Base-by-base conservation (phyloP, 2,113 vertebrate genomes). In the Varanus salvator region DNA sequence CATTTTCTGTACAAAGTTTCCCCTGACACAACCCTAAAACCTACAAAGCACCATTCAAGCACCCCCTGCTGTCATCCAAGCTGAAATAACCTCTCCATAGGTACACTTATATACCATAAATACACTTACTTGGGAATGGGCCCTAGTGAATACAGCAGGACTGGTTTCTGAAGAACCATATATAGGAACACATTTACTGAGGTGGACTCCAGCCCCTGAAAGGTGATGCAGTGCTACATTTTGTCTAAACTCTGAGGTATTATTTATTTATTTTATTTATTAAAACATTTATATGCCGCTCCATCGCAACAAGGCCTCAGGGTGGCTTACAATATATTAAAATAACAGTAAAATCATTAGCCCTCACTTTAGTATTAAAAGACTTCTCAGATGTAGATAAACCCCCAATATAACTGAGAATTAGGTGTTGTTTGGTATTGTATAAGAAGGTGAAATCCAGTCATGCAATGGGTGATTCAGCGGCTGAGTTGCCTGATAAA, bases 371-470 rank as follows among this genome's bases (percentile, higher is more conserved):
- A n/a, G n/a, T n/a, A n/a, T 84, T 78, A 52, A 1, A 76, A 12
- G 74, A 57, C 48, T 29, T 66, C 15, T 34, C n/a, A 77, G 38
- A 64, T 77, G 38, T 66, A 76, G 66, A 64, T 64, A 29, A 76
- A 54, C 7, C 31, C 71, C 38, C 4, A 11, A 54, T n/a, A 60
- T 50, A 38, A 12, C 29, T 69, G 44, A n/a, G n/a, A 85, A 85
- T 31, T 27, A 31, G 31, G 3, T 17, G 50, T 90, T 64, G 90
- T 90, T 68, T 83, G 80, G 50, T 68, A 72, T 4, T 84, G 76
- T 74, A 76, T 71, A 82, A 86, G 89, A n/a, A 90, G 89, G 44
- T 82, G 76, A 84, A 93, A 85, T 91, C 74, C 80, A 52, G 57
- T 92, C 85, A 78, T 84, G 17, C 38, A n/a, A 29, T 29, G 57